Evolutionary conservation across 1,140 invertebrate genomes (phyloP), one percentile per base, ranked within the genome.

Genomic region (Zaprionus taronus): DNA sequence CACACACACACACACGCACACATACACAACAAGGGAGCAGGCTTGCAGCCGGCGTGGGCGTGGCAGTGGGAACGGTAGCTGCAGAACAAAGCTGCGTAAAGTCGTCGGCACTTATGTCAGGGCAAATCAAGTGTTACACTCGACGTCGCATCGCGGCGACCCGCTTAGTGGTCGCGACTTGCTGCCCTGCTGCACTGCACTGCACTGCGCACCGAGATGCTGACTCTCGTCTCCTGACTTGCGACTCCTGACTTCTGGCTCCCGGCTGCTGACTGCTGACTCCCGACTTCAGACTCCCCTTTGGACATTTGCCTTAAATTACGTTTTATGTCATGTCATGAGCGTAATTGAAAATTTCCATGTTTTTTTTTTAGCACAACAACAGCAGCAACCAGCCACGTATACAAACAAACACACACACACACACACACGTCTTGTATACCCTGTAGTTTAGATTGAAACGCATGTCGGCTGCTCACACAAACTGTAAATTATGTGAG

Each of bases 271-370:
- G 7, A 53, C 28, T 41, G 56, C 57, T 11, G 24, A 53, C 26
- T 57, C 36, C 20, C 47, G 31, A 49, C 66, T 61, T 22, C 31
- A 2, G 44, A 49, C 17, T 41, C n/a, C n/a, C 73, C 71, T 57
- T 80, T 60, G 69, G 71, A 76, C 81, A 73, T 81, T 82, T 73
- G 72, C 75, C 80, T 78, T 90, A 85, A 91, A 90, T 90, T 90
- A 90, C 77, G 86, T 82, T 84, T 90, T 89, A 84, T 89, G 85
- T 85, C 85, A 85, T 83, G 86, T 85, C 86, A 90, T 77, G 78
- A 79, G 74, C 82, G 77, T 86, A 91, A 83, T 83, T 91, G 86
- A 91, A 90, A 91, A 81, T 81, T 79, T 75, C 22, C 66, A 67
- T 49, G 20, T 24, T 58, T 58, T 60, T 34, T 5, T 12, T 51